Evolutionary conservation across 2,113 vertebrate species (phyloP).

Genomic region (Sinosuthora webbiana): DNA sequence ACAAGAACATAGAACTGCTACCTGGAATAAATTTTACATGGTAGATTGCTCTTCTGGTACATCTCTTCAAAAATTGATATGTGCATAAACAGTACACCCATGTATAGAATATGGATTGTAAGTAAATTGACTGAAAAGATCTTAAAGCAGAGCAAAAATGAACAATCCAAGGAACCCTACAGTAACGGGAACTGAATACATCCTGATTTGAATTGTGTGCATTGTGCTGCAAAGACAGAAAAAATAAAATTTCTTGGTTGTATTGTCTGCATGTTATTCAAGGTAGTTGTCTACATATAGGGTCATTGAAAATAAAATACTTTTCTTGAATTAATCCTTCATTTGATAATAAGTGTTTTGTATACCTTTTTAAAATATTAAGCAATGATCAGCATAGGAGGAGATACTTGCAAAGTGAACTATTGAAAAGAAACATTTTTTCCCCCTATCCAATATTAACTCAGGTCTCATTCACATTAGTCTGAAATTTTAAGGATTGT

Average conservation of each 20-base stretch:
- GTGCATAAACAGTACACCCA: background rate
- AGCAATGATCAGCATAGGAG: background rate
- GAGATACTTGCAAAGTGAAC: background rate
- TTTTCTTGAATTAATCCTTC: background rate
- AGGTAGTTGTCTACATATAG: background rate
- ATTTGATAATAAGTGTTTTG: background rate
- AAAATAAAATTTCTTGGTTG: background rate
- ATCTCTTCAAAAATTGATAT: background rate
- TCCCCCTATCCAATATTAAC: background rate
- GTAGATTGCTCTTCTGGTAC: background rate
- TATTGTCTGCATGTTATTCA: background rate
- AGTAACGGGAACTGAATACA: background rate
- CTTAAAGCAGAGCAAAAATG: background rate
- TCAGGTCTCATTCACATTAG: background rate
- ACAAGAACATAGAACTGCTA: background rate
- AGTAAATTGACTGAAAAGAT: background rate
- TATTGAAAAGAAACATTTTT: background rate
- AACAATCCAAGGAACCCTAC: background rate
- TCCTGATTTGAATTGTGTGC: background rate
- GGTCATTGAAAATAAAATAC: background rate
- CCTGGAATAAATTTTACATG: background rate
- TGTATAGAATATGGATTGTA: background rate
- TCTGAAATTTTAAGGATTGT: background rate
- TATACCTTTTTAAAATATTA: background rate
- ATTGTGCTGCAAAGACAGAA: background rate